phyloP scores from a whole-genome alignment of 2,113 vertebrate genomes.

The Epinephelus fuscoguttatus region DNA sequence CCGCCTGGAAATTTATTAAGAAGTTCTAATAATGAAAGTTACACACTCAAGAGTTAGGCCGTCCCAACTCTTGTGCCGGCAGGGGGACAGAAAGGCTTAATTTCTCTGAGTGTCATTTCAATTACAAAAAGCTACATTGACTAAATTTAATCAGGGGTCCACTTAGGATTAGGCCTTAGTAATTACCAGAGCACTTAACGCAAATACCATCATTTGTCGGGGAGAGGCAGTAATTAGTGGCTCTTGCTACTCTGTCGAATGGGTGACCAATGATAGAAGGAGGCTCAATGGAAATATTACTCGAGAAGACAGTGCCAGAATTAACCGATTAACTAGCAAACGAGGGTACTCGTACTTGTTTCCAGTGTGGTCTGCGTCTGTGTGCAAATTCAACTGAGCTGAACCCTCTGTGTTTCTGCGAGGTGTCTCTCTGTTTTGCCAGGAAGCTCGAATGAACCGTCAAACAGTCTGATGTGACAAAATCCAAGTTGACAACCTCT shows the following conservation, averaged over 20 bases:
- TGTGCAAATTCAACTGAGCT: not conserved
- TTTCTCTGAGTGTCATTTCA: conserved; percentile 57
- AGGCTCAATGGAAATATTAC: conserved; percentile 33
- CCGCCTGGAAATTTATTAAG: conserved; percentile 6
- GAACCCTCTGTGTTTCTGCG: not conserved
- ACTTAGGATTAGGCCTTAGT: conserved; percentile 58
- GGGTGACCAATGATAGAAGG: conserved; percentile 29
- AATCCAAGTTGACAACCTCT: conserved; percentile 8
- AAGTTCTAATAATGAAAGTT: conserved; percentile 10
- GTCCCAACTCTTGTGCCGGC: conserved; percentile 10
- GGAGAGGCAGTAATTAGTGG: conserved; percentile 56
- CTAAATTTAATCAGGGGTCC: conserved; percentile 69
- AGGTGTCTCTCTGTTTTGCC: not conserved
- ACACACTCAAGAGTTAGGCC: conserved; percentile 5
- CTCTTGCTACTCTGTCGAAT: conserved; percentile 46
- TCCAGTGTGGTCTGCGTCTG: not conserved
- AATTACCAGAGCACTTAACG: conserved; percentile 69
- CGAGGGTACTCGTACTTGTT: not conserved
- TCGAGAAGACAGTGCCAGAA: conserved; percentile 22
- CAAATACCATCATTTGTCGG: conserved; percentile 63
- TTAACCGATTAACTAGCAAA: conserved; percentile 37
- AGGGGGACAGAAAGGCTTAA: conserved; percentile 10
- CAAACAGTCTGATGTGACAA: not conserved
- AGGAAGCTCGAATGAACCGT: not conserved
- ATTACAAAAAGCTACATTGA: conserved; percentile 58